phyloP scores from a whole-genome alignment of 2,888 invertebrate species.

The Scaptomyza tumidula region DNA sequence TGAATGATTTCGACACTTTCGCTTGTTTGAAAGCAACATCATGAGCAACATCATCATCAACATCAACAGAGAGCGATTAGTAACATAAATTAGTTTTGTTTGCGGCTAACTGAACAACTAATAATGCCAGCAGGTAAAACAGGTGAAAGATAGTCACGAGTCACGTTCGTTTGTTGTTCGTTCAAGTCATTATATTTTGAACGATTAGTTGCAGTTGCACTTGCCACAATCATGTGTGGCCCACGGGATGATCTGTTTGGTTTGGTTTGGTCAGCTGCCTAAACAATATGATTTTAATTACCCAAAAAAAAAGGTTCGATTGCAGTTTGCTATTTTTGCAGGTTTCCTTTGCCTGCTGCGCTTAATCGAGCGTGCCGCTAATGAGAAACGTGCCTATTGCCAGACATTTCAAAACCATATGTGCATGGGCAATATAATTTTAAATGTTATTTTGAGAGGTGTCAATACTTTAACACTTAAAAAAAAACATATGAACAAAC shows the following conservation, averaged over 20 bases:
- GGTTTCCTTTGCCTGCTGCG: conserved; percentile 3
- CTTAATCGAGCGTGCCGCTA: conserved; percentile 57
- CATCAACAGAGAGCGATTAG: conserved; percentile 17
- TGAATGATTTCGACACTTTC: conserved; percentile 48
- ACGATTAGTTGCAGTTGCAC: conserved; percentile 39
- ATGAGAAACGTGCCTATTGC: conserved; percentile 65
- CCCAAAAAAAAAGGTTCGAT: background rate
- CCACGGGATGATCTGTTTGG: no score
- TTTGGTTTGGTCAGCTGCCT: no score
- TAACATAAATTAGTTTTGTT: conserved; percentile 41
- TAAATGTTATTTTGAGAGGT: background rate
- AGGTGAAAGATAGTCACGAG: conserved; percentile 40
- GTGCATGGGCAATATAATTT: conserved; percentile 11
- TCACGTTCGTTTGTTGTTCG: background rate
- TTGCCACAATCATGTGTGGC: conserved; percentile 17
- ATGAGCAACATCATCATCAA: conserved; percentile 1
- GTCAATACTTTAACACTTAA: background rate
- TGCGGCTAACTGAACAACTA: conserved; percentile 17
- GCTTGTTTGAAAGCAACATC: conserved; percentile 1
- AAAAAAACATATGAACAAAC: no score
- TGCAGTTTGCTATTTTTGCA: background rate
- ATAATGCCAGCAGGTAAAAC: conserved; percentile 25
- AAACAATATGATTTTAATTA: conserved; percentile 40
- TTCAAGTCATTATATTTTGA: conserved; percentile 1
- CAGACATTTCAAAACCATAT: conserved; percentile 26